Evolutionary conservation across 2,797 vertebrate species (phyloP), one percentile per base, ranked within the genome.

Genomic region (Vespertilio murinus): DNA sequence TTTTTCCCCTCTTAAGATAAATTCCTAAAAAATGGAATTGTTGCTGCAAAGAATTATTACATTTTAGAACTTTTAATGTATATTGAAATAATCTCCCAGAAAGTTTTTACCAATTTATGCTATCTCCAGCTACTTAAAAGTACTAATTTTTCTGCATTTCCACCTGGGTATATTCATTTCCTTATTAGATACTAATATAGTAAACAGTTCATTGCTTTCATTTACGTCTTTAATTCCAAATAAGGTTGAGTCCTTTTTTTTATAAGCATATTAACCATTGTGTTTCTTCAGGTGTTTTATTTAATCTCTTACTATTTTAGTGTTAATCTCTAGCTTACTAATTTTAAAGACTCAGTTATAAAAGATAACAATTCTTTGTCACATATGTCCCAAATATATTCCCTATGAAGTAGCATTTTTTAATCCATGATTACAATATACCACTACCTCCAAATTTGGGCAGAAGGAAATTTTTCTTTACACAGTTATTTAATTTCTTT

Each of bases 261-360:
- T 77, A 71, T 40, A 88, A 81, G 35, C 8, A 35, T 52, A 4
- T 59, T 69, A 77, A 18, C n/a, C 30, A 67, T 38, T 84, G 13
- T 42, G 10, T 42, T 80, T 90, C 47, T 82, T 89, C 25, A 47
- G 25, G 1, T 71, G 6, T 80, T 94, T 88, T 73, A 91, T 0
- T 33, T 69, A n/a, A 45, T 85, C 42, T 59, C 33, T 13, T 45
- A 59, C 3, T 86, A 10, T 64, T 79, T 52, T 45, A 65, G 11
- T 69, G 22, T 69, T 90, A n/a, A 70, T 40, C 30, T 85, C 83
- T 75, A 38, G 40, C 14, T 69, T 64, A 56, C 8, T 80, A 6
- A 75, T 87, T 90, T 82, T 90, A 75, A 94, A 84, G 13, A 25
- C 28, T 77, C 28, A 77, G 13, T 77, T 93, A 47, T n/a, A 28